These are phyloP conservation scores for Mesodorylaimus sp. DNA, from an alignment of 2,888 invertebrate species.

Conservation along the genomic window DNA sequence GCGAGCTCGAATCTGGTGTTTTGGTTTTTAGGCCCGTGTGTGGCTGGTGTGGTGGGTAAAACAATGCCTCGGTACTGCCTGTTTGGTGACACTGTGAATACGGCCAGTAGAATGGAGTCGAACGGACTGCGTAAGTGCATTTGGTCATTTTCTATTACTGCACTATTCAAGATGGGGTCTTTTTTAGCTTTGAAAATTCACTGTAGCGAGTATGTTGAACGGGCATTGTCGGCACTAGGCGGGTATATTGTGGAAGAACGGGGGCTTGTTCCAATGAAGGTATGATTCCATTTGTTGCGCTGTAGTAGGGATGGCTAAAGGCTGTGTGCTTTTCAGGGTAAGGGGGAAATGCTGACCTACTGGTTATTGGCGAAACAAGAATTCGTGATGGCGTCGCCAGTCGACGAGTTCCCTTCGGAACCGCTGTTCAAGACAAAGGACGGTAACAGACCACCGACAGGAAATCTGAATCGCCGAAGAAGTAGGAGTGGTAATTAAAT, in stretches of 20 bases:
- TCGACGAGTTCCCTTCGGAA: too few species aligned
- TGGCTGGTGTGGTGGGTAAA: conserved; percentile 33
- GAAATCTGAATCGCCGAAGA: too few species aligned
- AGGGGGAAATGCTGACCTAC: conserved; percentile 28
- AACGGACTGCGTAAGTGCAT: conserved; percentile 42
- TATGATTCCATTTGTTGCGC: neutral
- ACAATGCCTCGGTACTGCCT: conserved; percentile 33
- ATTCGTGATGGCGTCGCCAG: too few species aligned
- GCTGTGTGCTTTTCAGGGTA: conserved; percentile 17
- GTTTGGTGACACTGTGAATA: conserved; percentile 35
- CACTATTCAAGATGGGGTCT: neutral
- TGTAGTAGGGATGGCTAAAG: neutral
- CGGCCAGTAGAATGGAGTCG: conserved; percentile 41
- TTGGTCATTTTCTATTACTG: neutral
- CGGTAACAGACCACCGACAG: too few species aligned
- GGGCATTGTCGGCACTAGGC: conserved; percentile 15
- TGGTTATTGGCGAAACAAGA: conserved; percentile 22
- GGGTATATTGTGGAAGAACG: conserved; percentile 24
- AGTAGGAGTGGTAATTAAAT: too few species aligned
- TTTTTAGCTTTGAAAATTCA: conserved; percentile 23
- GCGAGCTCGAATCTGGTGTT: neutral
- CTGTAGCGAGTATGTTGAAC: conserved; percentile 20
- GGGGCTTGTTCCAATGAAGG: conserved; percentile 23
- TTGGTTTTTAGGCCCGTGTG: conserved; percentile 33
- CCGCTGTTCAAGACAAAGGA: too few species aligned